phyloP scores from a whole-genome alignment of 2,888 invertebrate genomes.

The Nomada fabriciana region DNA sequence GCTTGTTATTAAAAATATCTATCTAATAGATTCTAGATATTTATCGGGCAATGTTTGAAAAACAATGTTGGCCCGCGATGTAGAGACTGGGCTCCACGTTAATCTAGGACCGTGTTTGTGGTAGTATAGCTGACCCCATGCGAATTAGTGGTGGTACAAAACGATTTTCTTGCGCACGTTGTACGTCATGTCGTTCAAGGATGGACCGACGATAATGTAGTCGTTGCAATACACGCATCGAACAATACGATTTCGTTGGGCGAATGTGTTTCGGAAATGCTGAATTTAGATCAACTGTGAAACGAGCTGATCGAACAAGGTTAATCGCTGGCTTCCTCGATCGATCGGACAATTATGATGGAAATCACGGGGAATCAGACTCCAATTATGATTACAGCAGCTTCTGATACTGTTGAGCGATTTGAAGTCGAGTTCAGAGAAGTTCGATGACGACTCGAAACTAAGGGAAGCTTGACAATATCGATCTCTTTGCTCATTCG shows the following conservation, averaged over 20 bases:
- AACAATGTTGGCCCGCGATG: too few species aligned
- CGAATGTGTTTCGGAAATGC: constrained; percentile 60
- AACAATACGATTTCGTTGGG: constrained; percentile 27
- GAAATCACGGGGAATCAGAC: constrained; percentile 30
- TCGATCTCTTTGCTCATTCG: constrained; percentile 21
- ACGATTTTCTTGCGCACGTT: too few species aligned
- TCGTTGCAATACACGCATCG: not conserved
- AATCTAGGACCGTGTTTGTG: too few species aligned
- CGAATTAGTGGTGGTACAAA: too few species aligned
- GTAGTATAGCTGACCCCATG: too few species aligned
- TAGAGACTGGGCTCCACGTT: too few species aligned
- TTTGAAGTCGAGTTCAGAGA: not conserved
- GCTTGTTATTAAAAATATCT: too few species aligned
- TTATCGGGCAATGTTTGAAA: too few species aligned
- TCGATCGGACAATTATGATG: constrained; percentile 48
- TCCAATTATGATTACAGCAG: not conserved
- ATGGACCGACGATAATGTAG: not conserved
- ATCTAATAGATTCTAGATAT: too few species aligned
- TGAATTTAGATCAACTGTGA: constrained; percentile 54
- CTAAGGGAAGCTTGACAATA: not conserved
- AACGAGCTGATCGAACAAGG: constrained; percentile 60
- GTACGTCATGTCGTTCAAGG: not conserved
- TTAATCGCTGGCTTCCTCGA: constrained; percentile 62
- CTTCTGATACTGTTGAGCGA: not conserved
- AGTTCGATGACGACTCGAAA: not conserved